phyloP scores from a whole-genome alignment of 1,140 invertebrate species.

The Drosophila dunni region DNA sequence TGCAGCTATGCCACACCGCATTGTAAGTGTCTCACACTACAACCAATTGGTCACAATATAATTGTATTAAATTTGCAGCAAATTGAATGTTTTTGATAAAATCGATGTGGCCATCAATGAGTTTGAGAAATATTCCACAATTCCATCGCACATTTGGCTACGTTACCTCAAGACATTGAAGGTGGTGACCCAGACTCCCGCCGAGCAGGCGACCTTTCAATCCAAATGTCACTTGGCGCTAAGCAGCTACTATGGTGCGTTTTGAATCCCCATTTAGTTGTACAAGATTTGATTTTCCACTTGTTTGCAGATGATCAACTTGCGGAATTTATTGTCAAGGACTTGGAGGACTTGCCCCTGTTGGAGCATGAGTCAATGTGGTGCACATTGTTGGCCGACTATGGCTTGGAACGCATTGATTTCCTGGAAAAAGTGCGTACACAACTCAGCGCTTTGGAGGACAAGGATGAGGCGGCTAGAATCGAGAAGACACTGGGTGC shows the following conservation, averaged over 20 bases:
- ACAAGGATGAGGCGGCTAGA: background rate
- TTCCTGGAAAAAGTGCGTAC: constrained; percentile 14
- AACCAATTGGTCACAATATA: background rate
- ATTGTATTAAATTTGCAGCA: constrained; percentile 19
- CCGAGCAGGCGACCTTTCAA: constrained; percentile 35
- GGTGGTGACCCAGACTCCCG: constrained; percentile 53
- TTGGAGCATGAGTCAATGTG: constrained; percentile 35
- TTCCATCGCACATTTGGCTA: constrained; percentile 60
- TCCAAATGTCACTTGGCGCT: constrained; percentile 42
- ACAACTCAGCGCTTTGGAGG: background rate
- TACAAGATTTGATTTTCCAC: background rate
- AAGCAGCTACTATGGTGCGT: constrained; percentile 47
- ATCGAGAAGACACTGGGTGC: constrained; percentile 19
- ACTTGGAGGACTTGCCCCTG: constrained; percentile 19
- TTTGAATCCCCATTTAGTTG: background rate
- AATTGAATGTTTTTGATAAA: constrained; percentile 45
- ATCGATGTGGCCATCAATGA: constrained; percentile 37
- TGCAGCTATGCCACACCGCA: constrained; percentile 34
- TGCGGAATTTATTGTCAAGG: constrained; percentile 41
- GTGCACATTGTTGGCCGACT: constrained; percentile 54
- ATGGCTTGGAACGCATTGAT: constrained; percentile 51
- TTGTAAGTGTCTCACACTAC: constrained; percentile 16
- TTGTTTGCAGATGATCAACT: constrained; percentile 37
- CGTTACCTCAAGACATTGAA: constrained; percentile 42
- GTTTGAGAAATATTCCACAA: constrained; percentile 17